phyloP scores from a whole-genome alignment of 2,888 invertebrate genomes.

The Thecophora atra region DNA sequence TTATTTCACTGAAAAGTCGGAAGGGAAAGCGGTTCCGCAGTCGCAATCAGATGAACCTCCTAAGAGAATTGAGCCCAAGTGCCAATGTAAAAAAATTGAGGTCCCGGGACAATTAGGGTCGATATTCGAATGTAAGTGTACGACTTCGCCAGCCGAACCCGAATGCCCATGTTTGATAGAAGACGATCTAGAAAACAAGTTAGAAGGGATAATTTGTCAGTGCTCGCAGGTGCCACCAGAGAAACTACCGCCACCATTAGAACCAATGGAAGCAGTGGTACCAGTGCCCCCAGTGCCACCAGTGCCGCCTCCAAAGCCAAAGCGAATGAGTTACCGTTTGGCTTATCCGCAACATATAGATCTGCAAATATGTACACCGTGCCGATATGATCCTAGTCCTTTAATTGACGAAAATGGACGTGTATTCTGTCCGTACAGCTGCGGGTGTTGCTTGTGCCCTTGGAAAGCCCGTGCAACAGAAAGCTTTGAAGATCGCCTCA shows the following conservation, averaged over 20 bases:
- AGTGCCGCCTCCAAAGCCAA: constrained; percentile 11
- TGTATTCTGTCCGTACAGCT: constrained; percentile 57
- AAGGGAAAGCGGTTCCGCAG: background rate
- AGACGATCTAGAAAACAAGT: background rate
- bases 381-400: constrained; percentile 56
- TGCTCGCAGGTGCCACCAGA: background rate
- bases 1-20: too few species aligned
- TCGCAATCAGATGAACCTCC: background rate
- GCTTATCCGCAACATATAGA: constrained; percentile 58
- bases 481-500: constrained; percentile 42
- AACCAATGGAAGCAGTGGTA: background rate
- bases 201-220: constrained; percentile 16
- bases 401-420: constrained; percentile 52
- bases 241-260: background rate
- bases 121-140: constrained; percentile 1
- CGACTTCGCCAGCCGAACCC: constrained; percentile 2
- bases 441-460: constrained; percentile 59
- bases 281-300: background rate
- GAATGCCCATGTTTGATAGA: constrained; percentile 16
- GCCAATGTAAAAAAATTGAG: background rate
- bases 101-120: constrained; percentile 6
- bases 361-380: constrained; percentile 53
- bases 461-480: constrained; percentile 51
- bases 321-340: constrained; percentile 46
- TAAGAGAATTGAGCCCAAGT: background rate